phyloP scores from a whole-genome alignment of 2,888 invertebrate genomes.

The Callimorpha dominula region DNA sequence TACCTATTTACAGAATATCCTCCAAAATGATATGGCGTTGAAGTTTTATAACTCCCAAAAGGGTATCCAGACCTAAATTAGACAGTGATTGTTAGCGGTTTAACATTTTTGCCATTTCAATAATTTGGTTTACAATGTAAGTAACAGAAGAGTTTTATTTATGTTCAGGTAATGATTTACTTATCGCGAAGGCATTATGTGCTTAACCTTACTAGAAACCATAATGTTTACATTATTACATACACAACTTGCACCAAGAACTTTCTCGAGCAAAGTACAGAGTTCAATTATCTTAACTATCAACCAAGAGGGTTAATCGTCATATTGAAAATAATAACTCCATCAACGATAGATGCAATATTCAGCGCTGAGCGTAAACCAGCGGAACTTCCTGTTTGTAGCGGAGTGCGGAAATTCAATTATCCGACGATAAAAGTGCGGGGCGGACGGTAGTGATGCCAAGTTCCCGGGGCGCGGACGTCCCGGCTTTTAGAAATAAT shows the following conservation, averaged over 20 bases:
- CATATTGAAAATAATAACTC: conserved; percentile 76
- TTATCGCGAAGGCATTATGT: not conserved
- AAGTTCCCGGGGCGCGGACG: conserved; percentile 45
- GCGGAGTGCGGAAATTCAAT: conserved; percentile 83
- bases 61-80: too few species aligned
- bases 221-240: not conserved
- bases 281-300: conserved; percentile 46
- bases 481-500: conserved; percentile 45
- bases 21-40: not conserved
- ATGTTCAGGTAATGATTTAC: not conserved
- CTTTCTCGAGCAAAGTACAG: conserved; percentile 26
- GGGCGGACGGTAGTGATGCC: conserved; percentile 58
- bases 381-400: conserved; percentile 81
- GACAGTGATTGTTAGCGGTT: not conserved
- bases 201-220: too few species aligned
- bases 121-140: not conserved
- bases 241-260: not conserved
- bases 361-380: conserved; percentile 69
- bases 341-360: conserved; percentile 72
- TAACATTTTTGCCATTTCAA: not conserved
- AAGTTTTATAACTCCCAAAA: too few species aligned
- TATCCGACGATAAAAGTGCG: conserved; percentile 81
- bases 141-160: not conserved
- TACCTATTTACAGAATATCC: not conserved
- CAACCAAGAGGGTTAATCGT: conserved; percentile 55